phyloP scores from a whole-genome alignment of 2,797 vertebrate genomes.

The Melanotaenia pygmaea region DNA sequence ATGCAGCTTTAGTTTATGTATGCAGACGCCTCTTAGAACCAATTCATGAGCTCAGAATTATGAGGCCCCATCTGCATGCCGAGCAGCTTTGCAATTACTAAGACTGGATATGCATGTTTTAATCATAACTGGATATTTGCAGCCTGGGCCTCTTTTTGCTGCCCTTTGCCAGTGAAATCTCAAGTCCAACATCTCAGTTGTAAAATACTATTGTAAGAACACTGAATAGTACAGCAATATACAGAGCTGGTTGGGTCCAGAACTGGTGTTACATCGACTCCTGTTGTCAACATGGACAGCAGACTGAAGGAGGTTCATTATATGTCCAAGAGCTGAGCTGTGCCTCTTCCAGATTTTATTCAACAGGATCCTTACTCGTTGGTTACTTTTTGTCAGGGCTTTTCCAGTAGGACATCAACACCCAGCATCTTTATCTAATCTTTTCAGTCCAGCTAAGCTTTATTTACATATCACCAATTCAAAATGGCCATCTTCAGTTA shows the following conservation, averaged over 20 bases:
- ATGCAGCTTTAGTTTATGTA: constrained; percentile 62
- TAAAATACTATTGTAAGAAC: not conserved
- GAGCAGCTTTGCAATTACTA: constrained; percentile 40
- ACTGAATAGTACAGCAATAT: not conserved
- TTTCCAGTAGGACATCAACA: not conserved
- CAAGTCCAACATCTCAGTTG: constrained; percentile 1
- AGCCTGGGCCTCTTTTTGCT: not conserved
- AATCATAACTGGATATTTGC: constrained; percentile 42
- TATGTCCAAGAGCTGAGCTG: not conserved
- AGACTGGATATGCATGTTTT: constrained; percentile 41
- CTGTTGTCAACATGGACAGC: not conserved
- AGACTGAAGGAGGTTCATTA: not conserved
- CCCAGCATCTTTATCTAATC: not conserved
- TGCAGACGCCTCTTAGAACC: constrained; percentile 56
- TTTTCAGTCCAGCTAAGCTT: too few species aligned
- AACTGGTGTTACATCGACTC: not conserved
- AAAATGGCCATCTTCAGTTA: too few species aligned
- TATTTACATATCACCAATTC: too few species aligned
- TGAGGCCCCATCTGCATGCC: constrained; percentile 58
- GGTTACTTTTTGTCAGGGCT: not conserved
- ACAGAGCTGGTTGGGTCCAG: not conserved
- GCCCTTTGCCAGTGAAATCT: constrained; percentile 16
- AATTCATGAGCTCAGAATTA: constrained; percentile 50
- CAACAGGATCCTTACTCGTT: not conserved
- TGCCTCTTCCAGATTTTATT: not conserved